Conservation (phyloP, 2,888 invertebrate species). For the Drosophila subquinaria region DNA sequence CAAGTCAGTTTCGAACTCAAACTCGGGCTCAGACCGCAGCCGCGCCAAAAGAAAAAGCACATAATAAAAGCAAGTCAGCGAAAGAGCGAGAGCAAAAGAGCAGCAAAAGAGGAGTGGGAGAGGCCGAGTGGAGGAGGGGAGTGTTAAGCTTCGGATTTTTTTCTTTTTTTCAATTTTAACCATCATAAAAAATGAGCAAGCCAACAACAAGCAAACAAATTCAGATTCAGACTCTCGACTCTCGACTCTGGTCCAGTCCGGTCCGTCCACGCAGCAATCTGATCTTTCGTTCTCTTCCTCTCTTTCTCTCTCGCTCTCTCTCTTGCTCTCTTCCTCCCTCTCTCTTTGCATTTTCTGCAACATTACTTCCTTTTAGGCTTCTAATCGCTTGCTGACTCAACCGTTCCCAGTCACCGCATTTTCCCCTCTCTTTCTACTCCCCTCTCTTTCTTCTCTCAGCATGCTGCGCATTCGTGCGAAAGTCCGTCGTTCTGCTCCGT, state of each 20-base stretch:
- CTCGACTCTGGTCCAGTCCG: constrained; percentile 63
- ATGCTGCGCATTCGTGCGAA: constrained; percentile 74
- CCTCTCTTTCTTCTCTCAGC: background rate
- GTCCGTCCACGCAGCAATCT: constrained; percentile 66
- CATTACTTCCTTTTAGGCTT: constrained; percentile 82
- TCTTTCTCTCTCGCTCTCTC: constrained; percentile 18
- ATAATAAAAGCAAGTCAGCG: constrained; percentile 61
- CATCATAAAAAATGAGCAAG: constrained; percentile 72
- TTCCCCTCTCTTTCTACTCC: background rate
- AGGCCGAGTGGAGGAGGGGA: constrained; percentile 5
- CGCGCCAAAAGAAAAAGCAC: constrained; percentile 63
- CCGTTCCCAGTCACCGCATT: constrained; percentile 34
- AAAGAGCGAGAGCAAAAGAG: constrained; percentile 8
- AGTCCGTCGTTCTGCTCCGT: constrained; percentile 65
- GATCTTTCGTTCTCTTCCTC: constrained; percentile 46
- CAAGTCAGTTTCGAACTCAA: constrained; percentile 18
- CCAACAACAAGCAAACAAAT: constrained; percentile 32
- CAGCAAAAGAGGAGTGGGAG: constrained; percentile 10
- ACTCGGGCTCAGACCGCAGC: constrained; percentile 29
- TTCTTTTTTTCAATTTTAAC: constrained; percentile 67
- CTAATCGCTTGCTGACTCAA: constrained; percentile 79
- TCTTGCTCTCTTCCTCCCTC: constrained; percentile 20
- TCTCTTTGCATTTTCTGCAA: constrained; percentile 76
- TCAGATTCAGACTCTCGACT: constrained; percentile 14
- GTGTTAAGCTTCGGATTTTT: constrained; percentile 49